Evolutionary conservation across 2,797 vertebrate species (phyloP), one percentile per base, ranked within the genome.

Genomic region (Carapus acus): DNA sequence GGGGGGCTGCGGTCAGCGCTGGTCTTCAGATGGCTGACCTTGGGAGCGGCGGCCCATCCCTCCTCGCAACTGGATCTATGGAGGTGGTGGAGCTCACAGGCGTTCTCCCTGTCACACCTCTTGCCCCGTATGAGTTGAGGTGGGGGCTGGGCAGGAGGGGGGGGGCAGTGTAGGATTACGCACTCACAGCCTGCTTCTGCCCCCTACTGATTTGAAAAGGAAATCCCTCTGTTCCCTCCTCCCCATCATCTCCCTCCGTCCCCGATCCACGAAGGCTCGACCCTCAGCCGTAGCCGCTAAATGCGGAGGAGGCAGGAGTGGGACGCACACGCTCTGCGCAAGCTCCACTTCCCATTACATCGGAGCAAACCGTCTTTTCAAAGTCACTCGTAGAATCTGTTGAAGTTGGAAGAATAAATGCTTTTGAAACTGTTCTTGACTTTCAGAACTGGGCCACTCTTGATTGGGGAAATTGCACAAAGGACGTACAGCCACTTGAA

Each of bases 401-500:
- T 16, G 45, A 75, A 74, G 62, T 63, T 70, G 18, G 37, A 62
- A 29, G 59, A 73, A 66, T 62, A 67, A 67, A 60, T 2, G 16
- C 61, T 64, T 71, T 67, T 54, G 40, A 78, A 72, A 73, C 67
- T 59, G 59, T 56, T 76, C 75, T 67, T 76, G 73, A 83, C 80
- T 84, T 83, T 82, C 61, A 74, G 63, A 86, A 85, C 66, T 80
- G 61, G 73, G 76, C 66, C 74, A 62, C 65, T 74, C 65, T 54
- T 59, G 79, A 80, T 83, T 79, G 70, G n/a, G 77, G 81, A 85
- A 85, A 81, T 78, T 79, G 76, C 75, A 76, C 67, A 80, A 82
- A 81, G 80, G 71, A 78, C 60, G 44, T 24, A 20, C 66, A 59
- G 76, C 63, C 75, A 68, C 74, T 80, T 81, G 76, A 74, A 81